Conservation (phyloP, 2,113 vertebrate genomes). For the Cepphus grylle region DNA sequence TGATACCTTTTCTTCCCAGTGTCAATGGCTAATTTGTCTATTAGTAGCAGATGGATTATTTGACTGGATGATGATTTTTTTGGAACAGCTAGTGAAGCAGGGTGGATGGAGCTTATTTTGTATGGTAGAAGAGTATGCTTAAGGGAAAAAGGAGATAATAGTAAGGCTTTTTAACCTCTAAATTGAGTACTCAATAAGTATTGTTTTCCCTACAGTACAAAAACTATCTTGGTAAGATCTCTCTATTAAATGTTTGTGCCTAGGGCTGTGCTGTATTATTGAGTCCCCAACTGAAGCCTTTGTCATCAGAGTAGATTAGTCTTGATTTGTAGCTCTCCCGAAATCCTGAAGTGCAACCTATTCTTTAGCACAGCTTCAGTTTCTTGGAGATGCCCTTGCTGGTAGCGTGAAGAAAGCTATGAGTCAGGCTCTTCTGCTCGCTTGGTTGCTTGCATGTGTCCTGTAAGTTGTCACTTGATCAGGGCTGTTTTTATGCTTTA, state of each 20-base stretch:
- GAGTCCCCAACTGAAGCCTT: not conserved
- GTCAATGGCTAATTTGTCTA: not conserved
- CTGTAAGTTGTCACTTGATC: not conserved
- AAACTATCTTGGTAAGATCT: not conserved
- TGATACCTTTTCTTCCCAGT: not conserved
- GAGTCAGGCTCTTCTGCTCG: not conserved
- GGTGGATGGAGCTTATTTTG: not conserved
- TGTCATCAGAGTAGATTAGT: not conserved
- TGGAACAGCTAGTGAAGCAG: not conserved
- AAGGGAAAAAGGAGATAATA: not conserved
- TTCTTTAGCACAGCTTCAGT: not conserved
- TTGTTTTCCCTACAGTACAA: not conserved
- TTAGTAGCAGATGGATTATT: not conserved
- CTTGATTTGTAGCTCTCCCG: not conserved
- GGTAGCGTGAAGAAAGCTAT: not conserved
- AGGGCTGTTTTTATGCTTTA: not conserved
- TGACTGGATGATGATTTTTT: not conserved
- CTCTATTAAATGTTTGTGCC: not conserved
- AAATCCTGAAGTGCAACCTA: not conserved
- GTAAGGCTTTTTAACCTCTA: not conserved
- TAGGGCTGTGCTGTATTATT: not conserved
- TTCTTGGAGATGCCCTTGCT: not conserved
- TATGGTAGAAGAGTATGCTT: not conserved
- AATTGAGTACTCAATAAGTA: not conserved
- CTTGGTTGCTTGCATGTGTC: not conserved